These are phyloP conservation scores for Eutolmus rufibarbis DNA, from an alignment of 2,888 invertebrate genomes.

Conservation along the genomic window DNA sequence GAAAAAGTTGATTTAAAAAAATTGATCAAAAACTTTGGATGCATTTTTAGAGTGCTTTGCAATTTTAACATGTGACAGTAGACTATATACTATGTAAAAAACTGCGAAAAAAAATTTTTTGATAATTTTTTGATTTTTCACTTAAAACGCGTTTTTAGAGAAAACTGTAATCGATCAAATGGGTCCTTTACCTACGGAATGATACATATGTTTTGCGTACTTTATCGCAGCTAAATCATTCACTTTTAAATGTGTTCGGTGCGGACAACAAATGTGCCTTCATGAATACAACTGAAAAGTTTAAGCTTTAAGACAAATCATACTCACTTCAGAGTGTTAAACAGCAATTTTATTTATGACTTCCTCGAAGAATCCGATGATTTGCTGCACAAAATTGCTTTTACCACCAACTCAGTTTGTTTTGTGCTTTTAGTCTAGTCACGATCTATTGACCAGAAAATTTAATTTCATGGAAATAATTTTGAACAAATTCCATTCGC, in stretches of 20 bases:
- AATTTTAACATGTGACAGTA: too few species aligned
- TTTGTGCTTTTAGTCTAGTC: neutral
- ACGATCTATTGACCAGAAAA: neutral
- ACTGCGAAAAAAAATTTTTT: too few species aligned
- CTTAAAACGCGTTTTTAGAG: too few species aligned
- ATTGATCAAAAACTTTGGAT: too few species aligned
- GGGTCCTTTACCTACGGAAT: too few species aligned
- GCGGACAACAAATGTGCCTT: neutral
- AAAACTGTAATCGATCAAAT: too few species aligned
- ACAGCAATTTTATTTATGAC: neutral
- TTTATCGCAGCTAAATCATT: neutral
- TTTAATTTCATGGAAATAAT: neutral
- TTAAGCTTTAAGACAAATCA: neutral
- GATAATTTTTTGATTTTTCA: too few species aligned
- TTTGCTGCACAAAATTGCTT: neutral
- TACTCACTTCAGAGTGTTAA: neutral
- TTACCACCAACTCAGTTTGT: neutral
- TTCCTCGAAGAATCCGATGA: neutral
- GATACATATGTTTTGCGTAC: neutral
- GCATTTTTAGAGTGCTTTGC: too few species aligned
- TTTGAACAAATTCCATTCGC: neutral
- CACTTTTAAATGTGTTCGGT: neutral
- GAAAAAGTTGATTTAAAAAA: too few species aligned
- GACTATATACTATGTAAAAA: too few species aligned
- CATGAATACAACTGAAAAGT: neutral